These are phyloP conservation scores for Florisuga fusca DNA, from an alignment of 2,797 vertebrate genomes.

Conservation along the genomic window DNA sequence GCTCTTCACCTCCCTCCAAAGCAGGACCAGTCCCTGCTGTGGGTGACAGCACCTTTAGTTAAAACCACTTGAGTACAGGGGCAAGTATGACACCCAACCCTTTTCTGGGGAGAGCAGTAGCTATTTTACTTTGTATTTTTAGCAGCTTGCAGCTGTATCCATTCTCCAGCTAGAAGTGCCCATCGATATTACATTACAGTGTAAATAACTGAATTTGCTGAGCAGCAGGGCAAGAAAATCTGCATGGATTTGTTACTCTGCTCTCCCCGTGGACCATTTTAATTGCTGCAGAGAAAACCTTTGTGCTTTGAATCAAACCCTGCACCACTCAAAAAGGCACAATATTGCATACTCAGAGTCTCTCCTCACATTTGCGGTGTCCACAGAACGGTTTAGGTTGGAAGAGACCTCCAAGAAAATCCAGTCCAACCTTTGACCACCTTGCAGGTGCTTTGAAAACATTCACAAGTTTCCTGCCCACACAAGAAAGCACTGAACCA, in stretches of 20 bases:
- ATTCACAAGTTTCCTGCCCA: neutral
- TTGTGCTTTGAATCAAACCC: neutral
- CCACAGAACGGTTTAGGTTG: too few relatives aligned
- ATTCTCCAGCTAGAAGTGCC: neutral
- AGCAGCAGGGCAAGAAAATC: neutral
- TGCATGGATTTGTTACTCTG: rapidly evolving
- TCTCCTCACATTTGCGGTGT: neutral
- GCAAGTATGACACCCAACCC: too few relatives aligned
- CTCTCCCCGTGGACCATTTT: neutral
- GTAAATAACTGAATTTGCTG: neutral
- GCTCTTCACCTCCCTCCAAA: neutral
- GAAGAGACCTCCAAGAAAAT: too few relatives aligned
- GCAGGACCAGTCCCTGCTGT: neutral
- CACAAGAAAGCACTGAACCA: neutral
- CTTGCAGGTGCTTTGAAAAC: neutral
- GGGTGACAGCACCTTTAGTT: neutral
- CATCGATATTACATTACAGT: neutral
- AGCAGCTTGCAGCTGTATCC: neutral
- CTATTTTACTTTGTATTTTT: neutral
- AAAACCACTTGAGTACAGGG: neutral
- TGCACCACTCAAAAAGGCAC: neutral
- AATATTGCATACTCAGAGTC: neutral
- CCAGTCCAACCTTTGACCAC: rapidly evolving
- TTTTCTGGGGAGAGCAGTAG: neutral
- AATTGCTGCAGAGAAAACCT: neutral